Evolutionary conservation across 2,888 invertebrate genomes (phyloP), one percentile per base, ranked within the genome.

Genomic region (Craniophora ligustri): DNA sequence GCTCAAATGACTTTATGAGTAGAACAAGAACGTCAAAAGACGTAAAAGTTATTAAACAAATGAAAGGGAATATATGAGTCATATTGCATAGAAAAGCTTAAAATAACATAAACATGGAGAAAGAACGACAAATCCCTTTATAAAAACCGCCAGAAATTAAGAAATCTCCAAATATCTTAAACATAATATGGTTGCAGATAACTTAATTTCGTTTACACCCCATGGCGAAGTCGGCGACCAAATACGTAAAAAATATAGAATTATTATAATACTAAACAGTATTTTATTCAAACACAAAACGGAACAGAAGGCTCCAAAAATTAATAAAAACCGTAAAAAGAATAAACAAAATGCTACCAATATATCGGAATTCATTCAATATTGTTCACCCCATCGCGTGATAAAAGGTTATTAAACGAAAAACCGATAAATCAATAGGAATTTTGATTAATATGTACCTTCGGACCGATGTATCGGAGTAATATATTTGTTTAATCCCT

Each of bases 401-500:
- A 67, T 66, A 67, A 51, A 49, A 28, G 56, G 74, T 76, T 79
- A 82, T 89, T 84, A 85, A 42, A 81, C 73, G 48, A 48, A 49
- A 67, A 69, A 70, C 60, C 69, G 23, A 82, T 85, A 85, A 88
- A 91, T 89, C 87, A 86, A 81, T 79, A 53, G 67, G 75, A 79
- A 85, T 85, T 84, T 85, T 82, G 81, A 81, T 77, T 77, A 85
- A 86, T 81, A 78, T 57, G 57, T 46, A 65, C 57, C 57, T 67
- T 56, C 55, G 45, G 63, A 59, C 44, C 51, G 41, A 69, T 59
- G 67, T 65, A 78, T 82, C 79, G 88, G 82, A 76, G 83, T 86
- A 84, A 88, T 87, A 84, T 86, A 89, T 91, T 87, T 85, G 81
- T 85, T 85, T 85, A 86, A 87, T 87, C 81, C 84, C 70, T 58